These are phyloP conservation scores for Drosophila tanythrix DNA, from an alignment of 2,888 invertebrate species.

Conservation along the genomic window DNA sequence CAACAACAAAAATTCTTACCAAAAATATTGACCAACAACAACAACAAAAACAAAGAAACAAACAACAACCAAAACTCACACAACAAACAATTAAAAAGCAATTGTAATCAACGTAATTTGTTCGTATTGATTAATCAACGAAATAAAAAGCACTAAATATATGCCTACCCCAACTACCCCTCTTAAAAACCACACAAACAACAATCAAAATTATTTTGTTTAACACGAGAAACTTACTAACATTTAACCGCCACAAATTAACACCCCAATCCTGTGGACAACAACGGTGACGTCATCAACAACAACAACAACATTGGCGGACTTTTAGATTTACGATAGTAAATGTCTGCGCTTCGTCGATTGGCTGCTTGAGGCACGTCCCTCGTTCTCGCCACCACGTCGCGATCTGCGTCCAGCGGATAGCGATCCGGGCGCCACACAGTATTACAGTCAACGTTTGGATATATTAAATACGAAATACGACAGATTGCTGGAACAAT, in stretches of 20 bases:
- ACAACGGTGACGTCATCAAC: slow-evolving; percentile 34
- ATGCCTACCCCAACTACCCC: slow-evolving; percentile 29
- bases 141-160: slow-evolving; percentile 84
- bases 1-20: slow-evolving; percentile 30
- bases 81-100: slow-evolving; percentile 72
- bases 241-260: slow-evolving; percentile 79
- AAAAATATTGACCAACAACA: slow-evolving; percentile 64
- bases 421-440: slow-evolving; percentile 85
- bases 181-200: slow-evolving; percentile 31
- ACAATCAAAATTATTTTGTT: slow-evolving; percentile 53
- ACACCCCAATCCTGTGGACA: slow-evolving; percentile 53
- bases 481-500: slow-evolving; percentile 84
- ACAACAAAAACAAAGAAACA: slow-evolving; percentile 44
- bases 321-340: slow-evolving; percentile 84
- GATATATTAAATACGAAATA: slow-evolving; percentile 85
- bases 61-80: slow-evolving; percentile 46
- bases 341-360: slow-evolving; percentile 85
- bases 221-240: slow-evolving; percentile 78
- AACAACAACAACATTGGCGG: neutral
- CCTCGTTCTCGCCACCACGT: slow-evolving; percentile 85
- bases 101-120: slow-evolving; percentile 70
- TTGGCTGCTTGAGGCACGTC: slow-evolving; percentile 85
- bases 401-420: slow-evolving; percentile 83
- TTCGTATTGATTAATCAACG: slow-evolving; percentile 73
- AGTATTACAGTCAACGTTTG: slow-evolving; percentile 84